phyloP scores from a whole-genome alignment of 1,140 invertebrate genomes.

The Acyrthosiphon pisum region DNA sequence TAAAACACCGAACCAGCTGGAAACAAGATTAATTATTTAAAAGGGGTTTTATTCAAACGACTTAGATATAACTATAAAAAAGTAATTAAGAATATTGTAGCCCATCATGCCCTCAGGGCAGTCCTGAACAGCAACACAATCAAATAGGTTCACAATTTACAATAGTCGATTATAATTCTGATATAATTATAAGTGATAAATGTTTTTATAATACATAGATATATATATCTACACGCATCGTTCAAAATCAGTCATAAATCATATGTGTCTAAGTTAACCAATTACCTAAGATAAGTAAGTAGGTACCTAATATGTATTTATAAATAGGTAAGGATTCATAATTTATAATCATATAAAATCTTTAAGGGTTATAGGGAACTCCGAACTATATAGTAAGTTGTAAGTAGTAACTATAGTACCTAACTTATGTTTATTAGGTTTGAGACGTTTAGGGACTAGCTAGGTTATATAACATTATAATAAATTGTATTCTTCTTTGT shows the following conservation, averaged over 20 bases:
- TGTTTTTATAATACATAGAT: neutral
- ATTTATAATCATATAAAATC: neutral
- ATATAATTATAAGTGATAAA: neutral
- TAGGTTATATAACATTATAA: too few relatives aligned
- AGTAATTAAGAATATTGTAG: neutral
- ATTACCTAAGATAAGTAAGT: neutral
- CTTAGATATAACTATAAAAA: neutral
- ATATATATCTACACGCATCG: neutral
- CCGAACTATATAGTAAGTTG: too few relatives aligned
- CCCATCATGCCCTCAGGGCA: neutral
- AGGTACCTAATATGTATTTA: too few relatives aligned
- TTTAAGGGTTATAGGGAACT: neutral
- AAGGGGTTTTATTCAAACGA: neutral
- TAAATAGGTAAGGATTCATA: neutral
- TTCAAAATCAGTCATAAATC: neutral
- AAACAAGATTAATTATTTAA: neutral
- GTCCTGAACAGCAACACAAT: neutral
- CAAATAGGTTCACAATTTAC: neutral
- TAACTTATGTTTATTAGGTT: neutral
- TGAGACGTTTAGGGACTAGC: too few relatives aligned
- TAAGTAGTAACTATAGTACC: too few relatives aligned
- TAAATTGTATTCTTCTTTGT: too few relatives aligned
- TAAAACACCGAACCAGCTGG: neutral
- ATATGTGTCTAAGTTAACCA: neutral
- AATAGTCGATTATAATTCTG: neutral